Evolutionary conservation across 2,888 invertebrate species (phyloP), one percentile per base, ranked within the genome.

Genomic region (Ligdia adustata): DNA sequence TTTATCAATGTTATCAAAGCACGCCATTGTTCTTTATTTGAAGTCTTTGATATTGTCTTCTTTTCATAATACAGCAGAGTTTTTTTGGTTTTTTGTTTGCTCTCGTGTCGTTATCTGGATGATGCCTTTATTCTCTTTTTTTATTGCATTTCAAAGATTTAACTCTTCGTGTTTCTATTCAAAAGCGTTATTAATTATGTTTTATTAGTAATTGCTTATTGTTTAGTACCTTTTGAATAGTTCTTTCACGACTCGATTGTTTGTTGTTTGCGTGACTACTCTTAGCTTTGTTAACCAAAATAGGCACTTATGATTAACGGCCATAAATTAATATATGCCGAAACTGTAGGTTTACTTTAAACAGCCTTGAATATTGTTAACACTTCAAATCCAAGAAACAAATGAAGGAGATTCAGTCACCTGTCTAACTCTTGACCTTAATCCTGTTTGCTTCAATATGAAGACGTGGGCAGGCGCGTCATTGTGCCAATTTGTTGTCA

Each of bases 401-500:
- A 18, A 18, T 18, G 18, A 18, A 18, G 18, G 18, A 18, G 18
- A 5, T 14, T 18, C 6, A 28, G 13, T 45, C 33, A 33, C 41
- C 40, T 47, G 39, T 16, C 14, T 13, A 16, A 11, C 20, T 45
- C 33, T 27, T 43, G 44, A 28, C 37, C 48, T 37, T 50, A 49
- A 45, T 52, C 53, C 46, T 32, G 41, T 49, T 44, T 33, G 42
- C 27, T 15, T 43, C 31, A 43, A 35, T 15, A 44, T 29, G 33
- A 14, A 11, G 41, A 32, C 38, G 64, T 60, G 34, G 58, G 58
- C 47, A 18, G 58, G 24, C 43, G 35, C 27, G 48, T 47, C 60
- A 49, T 52, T 50, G 51, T 55, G 52, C 61, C 57, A 62, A 65
- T 69, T 75, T 53, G 60, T 16, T 3, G 27, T 20, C 24, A 22